Percentiles rank a stretch among this genome's conserved stretches.
Conservation (phyloP, 2,888 invertebrate species). For the Pinctada fucata region DNA sequence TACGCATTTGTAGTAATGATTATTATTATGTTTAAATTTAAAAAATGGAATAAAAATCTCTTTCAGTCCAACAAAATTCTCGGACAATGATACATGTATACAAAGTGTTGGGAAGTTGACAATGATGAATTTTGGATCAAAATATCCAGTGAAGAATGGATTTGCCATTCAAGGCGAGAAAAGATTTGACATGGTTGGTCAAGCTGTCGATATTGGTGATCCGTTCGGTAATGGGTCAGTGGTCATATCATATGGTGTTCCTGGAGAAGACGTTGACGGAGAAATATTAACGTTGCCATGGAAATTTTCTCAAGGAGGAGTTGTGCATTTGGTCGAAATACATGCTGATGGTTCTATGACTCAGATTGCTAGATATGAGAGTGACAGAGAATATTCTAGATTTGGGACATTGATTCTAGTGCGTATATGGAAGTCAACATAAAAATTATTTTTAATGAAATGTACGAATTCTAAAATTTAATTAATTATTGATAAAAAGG, state of each 20-base stretch:
- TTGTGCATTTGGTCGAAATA: constrained; percentile 55
- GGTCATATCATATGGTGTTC: constrained; percentile 55
- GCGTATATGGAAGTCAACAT: background rate
- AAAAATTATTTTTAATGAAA: too few relatives aligned
- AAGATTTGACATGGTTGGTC: constrained; percentile 51
- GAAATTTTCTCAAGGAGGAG: constrained; percentile 55
- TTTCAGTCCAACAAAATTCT: constrained; percentile 1
- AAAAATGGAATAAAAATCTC: too few relatives aligned
- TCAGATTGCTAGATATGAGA: constrained; percentile 47
- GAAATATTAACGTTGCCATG: constrained; percentile 35
- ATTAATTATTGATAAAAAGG: too few relatives aligned
- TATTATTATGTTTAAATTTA: too few relatives aligned
- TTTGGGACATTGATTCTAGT: constrained; percentile 65
- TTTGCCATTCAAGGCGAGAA: constrained; percentile 40
- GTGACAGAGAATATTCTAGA: constrained; percentile 58
- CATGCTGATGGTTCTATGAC: constrained; percentile 24
- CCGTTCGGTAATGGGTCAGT: constrained; percentile 44
- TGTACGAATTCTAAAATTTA: too few relatives aligned
- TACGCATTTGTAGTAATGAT: too few relatives aligned
- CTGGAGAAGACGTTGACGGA: constrained; percentile 52
- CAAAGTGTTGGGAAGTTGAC: constrained; percentile 56
- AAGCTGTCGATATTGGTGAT: constrained; percentile 55
- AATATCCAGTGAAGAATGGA: constrained; percentile 5
- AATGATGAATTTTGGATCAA: constrained; percentile 31
- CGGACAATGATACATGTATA: constrained; percentile 41